These are phyloP conservation scores for Raja brachyura DNA, from an alignment of 2,113 vertebrate species.

Conservation along the genomic window DNA sequence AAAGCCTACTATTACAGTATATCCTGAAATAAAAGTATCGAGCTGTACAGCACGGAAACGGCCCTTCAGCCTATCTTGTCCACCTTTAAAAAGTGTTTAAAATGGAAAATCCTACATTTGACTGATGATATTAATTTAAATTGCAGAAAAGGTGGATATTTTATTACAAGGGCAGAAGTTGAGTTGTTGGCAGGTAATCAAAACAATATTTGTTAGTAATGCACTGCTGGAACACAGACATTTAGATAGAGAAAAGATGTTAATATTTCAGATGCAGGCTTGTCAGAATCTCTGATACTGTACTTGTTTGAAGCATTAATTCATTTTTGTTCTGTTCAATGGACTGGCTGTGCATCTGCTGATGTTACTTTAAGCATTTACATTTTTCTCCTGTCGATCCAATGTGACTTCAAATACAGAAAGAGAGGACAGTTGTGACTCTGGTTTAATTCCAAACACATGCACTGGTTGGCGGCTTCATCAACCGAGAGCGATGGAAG, in stretches of 20 bases:
- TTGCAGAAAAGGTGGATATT: neutral
- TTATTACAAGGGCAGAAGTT: neutral
- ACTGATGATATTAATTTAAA: neutral
- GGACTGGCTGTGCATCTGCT: neutral
- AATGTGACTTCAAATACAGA: neutral
- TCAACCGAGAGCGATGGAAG: neutral
- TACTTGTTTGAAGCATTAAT: neutral
- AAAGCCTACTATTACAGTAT: neutral
- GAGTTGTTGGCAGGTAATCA: neutral
- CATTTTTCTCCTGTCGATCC: neutral
- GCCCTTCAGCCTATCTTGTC: too few species aligned
- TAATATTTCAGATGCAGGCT: neutral
- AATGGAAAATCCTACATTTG: neutral
- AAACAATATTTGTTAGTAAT: neutral
- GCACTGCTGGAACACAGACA: neutral
- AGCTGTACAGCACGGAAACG: too few species aligned
- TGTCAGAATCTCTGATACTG: neutral
- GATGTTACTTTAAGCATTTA: neutral
- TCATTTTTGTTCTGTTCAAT: neutral
- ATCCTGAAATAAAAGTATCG: neutral
- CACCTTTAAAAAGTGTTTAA: neutral
- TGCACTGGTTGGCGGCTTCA: neutral
- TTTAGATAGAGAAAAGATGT: neutral
- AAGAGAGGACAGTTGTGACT: neutral
- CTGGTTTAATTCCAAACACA: neutral